Evolutionary conservation across 2,797 vertebrate species (phyloP).

Genomic region (Anolis apletophallus): DNA sequence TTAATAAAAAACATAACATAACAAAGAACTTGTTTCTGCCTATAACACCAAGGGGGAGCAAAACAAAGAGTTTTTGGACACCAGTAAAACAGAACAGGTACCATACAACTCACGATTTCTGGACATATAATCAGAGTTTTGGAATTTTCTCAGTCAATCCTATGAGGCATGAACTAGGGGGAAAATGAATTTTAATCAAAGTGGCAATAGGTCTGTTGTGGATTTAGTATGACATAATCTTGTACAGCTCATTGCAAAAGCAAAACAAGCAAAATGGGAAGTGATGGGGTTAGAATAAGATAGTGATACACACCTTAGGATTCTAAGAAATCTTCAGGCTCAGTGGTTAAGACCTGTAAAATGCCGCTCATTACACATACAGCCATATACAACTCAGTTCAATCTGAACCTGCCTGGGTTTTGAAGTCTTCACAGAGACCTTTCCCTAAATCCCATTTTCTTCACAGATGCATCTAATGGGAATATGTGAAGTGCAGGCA

Average conservation of each 20-base stretch:
- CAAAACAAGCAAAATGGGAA: neutral
- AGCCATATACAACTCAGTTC: too few species aligned
- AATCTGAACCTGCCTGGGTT: too few species aligned
- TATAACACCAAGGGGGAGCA: neutral
- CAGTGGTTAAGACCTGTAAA: neutral
- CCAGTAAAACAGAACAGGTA: neutral
- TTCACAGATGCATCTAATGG: too few species aligned
- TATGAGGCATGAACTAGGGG: constrained; percentile 20
- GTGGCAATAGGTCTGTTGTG: neutral
- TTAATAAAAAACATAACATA: neutral
- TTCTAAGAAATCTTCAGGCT: rapidly evolving
- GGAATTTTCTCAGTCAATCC: neutral
- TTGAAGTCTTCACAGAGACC: too few species aligned
- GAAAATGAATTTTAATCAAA: neutral
- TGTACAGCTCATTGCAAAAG: neutral
- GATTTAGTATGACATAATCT: neutral
- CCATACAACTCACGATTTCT: neutral
- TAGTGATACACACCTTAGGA: neutral
- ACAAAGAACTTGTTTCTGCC: neutral
- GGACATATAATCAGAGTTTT: constrained; percentile 20
- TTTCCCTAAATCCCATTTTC: too few species aligned
- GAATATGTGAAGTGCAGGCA: too few species aligned
- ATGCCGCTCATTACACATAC: too few species aligned
- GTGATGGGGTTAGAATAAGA: rapidly evolving
- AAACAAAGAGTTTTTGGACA: neutral